A percentile compares a stretch with the other conserved stretches of the same genome.
phyloP scores from a whole-genome alignment of 1,140 invertebrate species.

The Pachypeltis micranthus region DNA sequence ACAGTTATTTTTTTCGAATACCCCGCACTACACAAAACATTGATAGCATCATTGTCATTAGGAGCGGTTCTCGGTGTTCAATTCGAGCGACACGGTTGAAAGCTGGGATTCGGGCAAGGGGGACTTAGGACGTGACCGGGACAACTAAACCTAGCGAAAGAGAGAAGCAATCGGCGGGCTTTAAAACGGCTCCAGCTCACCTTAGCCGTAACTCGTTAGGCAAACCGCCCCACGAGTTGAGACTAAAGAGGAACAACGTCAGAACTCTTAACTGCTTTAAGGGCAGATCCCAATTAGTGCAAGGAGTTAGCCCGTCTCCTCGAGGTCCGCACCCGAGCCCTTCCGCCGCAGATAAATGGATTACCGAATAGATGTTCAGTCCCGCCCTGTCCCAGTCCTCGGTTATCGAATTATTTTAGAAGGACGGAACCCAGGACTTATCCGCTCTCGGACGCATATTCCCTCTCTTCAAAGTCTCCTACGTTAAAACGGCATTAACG shows the following conservation, averaged over 20 bases:
- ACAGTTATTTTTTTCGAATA: no score
- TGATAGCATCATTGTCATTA: no score
- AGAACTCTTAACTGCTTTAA: constrained; percentile 17
- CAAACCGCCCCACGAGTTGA: constrained; percentile 10
- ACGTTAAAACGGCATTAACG: constrained; percentile 8
- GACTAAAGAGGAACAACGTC: constrained; percentile 10
- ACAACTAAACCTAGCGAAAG: no score
- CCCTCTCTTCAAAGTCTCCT: neutral
- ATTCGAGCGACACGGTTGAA: no score
- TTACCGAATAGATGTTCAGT: constrained; percentile 12
- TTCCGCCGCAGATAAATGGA: constrained; percentile 15
- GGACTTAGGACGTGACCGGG: no score
- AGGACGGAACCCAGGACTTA: no score
- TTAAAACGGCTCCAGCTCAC: no score
- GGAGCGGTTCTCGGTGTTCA: no score
- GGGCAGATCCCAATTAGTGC: constrained; percentile 14
- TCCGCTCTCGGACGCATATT: no score
- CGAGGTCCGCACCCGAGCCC: neutral
- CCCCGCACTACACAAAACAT: no score
- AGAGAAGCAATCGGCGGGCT: no score
- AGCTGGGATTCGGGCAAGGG: no score
- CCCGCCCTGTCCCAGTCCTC: neutral
- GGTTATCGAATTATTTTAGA: constrained; percentile 8
- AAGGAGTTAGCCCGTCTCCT: constrained; percentile 10
- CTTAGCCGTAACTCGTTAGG: constrained; percentile 12